Evolutionary conservation across 1,140 invertebrate genomes (phyloP).

Genomic region (Hormaphis cornu): DNA sequence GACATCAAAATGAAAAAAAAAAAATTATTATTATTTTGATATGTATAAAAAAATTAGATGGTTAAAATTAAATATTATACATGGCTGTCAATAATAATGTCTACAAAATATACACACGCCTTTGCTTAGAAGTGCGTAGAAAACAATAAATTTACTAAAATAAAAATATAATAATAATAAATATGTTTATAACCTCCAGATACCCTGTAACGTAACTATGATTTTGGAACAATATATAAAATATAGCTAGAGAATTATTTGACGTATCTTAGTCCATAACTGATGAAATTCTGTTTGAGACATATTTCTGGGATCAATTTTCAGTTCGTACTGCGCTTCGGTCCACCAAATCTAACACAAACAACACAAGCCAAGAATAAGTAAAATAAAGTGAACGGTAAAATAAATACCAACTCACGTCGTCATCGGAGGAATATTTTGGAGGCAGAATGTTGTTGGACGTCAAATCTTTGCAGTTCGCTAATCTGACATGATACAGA

Average conservation of each 20-base stretch:
- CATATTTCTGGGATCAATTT: background rate
- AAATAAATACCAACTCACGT: background rate
- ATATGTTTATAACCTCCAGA: too few relatives aligned
- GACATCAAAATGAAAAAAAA: too few relatives aligned
- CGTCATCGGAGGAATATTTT: background rate
- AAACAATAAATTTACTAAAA: too few relatives aligned
- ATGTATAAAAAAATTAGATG: too few relatives aligned
- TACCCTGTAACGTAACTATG: too few relatives aligned
- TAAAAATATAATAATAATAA: too few relatives aligned
- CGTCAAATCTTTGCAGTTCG: background rate
- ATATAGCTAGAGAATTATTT: background rate
- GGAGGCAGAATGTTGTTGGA: background rate
- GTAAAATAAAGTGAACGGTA: background rate
- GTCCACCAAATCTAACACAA: background rate
- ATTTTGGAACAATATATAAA: too few relatives aligned
- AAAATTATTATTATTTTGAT: too few relatives aligned
- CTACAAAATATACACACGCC: too few relatives aligned
- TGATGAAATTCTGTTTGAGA: background rate
- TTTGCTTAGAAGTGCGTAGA: too few relatives aligned
- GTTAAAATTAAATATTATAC: too few relatives aligned
- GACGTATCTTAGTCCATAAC: background rate
- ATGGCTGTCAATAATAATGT: too few relatives aligned
- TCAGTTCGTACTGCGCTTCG: conserved; percentile 4
- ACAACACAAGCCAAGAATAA: background rate
- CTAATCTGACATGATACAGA: background rate